A percentile compares a stretch with the other conserved stretches of the same genome.
Evolutionary conservation across 2,888 invertebrate species (phyloP).

Genomic region (Doris montereyensis): DNA sequence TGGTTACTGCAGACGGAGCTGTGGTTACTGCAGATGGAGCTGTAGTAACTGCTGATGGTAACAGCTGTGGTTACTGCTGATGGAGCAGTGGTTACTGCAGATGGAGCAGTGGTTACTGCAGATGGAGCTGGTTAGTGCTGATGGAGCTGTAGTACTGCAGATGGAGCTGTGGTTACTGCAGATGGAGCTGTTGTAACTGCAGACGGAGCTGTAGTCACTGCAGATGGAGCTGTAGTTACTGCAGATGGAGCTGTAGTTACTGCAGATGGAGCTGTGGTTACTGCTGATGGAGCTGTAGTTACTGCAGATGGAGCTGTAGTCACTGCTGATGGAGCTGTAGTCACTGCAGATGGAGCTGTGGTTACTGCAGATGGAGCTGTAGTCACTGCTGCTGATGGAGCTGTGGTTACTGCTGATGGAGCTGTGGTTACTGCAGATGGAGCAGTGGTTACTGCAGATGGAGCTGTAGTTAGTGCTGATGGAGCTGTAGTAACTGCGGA

Average conservation of each 20-base stretch:
- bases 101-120: no score
- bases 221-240: background rate
- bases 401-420: no score
- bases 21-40: no score
- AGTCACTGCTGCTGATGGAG: background rate
- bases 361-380: background rate
- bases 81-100: no score
- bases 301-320: background rate
- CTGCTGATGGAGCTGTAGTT: background rate
- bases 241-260: background rate
- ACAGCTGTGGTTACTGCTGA: no score
- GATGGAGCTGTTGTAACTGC: background rate
- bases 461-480: background rate
- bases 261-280: background rate
- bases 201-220: background rate
- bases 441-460: background rate
- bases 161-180: background rate
- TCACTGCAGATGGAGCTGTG: no score
- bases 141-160: background rate
- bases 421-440: background rate
- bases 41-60: no score
- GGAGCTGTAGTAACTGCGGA: background rate
- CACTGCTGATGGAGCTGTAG: background rate
- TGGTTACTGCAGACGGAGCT: no score
- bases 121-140: background rate